A percentile compares a stretch with the other conserved stretches of the same genome.
These are phyloP conservation scores for Sinopyrophorus schimmeli DNA, from an alignment of 2,888 invertebrate genomes.

Conservation along the genomic window DNA sequence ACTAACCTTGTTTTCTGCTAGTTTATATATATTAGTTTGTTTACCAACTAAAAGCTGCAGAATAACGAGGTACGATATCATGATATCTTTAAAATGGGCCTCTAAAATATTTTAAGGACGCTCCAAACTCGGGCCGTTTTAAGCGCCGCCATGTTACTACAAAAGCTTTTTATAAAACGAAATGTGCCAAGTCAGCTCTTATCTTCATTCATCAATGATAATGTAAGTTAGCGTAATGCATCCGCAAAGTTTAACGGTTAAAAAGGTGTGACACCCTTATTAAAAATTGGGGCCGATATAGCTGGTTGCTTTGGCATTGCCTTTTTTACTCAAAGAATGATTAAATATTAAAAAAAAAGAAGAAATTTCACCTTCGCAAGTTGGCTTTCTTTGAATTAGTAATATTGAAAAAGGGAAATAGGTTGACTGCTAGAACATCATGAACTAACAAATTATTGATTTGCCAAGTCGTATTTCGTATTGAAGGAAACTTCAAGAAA, in stretches of 20 bases:
- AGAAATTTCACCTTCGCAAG: constrained; percentile 13
- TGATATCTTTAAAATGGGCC: constrained; percentile 5
- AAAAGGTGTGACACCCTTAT: constrained; percentile 7
- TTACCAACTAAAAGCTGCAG: constrained; percentile 21
- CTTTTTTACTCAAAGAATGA: constrained; percentile 14
- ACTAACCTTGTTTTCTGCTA: constrained; percentile 22
- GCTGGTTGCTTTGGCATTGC: constrained; percentile 8
- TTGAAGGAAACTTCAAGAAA: no score
- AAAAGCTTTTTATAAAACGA: no score
- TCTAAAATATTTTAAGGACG: constrained; percentile 11
- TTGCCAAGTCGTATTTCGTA: no score
- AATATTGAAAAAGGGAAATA: constrained; percentile 6
- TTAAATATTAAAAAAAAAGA: constrained; percentile 10
- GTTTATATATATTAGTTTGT: constrained; percentile 23
- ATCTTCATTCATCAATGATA: constrained; percentile 13
- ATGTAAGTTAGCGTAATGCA: constrained; percentile 9
- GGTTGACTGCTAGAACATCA: background rate
- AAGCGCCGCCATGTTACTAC: no score
- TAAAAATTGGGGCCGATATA: constrained; percentile 3
- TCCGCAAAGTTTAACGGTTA: constrained; percentile 10
- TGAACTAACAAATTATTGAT: no score
- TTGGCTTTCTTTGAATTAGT: constrained; percentile 19
- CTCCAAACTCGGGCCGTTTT: constrained; percentile 5
- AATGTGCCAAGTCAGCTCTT: constrained; percentile 10
- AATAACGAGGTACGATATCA: background rate